Conservation (phyloP, 2,113 vertebrate species). For the Pseudorectes ferrugineus region DNA sequence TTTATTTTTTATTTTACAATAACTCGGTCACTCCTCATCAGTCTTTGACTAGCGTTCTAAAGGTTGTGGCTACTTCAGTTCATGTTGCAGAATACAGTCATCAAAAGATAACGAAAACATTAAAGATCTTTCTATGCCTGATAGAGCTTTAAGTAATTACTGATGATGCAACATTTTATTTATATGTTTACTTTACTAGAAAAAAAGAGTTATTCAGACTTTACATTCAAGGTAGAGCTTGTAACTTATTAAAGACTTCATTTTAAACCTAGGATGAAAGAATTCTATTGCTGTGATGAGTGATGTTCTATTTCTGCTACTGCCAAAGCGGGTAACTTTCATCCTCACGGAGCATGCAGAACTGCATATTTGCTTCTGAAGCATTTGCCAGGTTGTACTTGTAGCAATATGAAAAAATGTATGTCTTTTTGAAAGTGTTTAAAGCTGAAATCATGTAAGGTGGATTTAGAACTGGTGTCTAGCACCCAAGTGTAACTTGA, state of each 20-base stretch:
- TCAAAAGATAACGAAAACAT: neutral
- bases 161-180: neutral
- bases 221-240: neutral
- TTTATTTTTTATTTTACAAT: neutral
- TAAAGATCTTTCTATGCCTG: neutral
- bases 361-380: neutral
- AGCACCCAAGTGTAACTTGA: neutral
- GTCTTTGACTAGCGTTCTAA: neutral
- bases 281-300: neutral
- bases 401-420: neutral
- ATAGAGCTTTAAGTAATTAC: neutral
- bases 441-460: neutral
- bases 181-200: neutral
- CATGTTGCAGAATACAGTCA: neutral
- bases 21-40: neutral
- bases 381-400: neutral
- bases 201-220: neutral
- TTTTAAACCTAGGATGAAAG: neutral
- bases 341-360: neutral
- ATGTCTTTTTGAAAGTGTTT: neutral
- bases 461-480: neutral
- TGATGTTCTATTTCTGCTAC: neutral
- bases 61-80: neutral
- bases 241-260: neutral
- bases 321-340: neutral